A percentile compares a stretch with the other conserved stretches of the same genome.
Evolutionary conservation across 2,113 vertebrate species (phyloP).

Genomic region (Cygnus atratus): DNA sequence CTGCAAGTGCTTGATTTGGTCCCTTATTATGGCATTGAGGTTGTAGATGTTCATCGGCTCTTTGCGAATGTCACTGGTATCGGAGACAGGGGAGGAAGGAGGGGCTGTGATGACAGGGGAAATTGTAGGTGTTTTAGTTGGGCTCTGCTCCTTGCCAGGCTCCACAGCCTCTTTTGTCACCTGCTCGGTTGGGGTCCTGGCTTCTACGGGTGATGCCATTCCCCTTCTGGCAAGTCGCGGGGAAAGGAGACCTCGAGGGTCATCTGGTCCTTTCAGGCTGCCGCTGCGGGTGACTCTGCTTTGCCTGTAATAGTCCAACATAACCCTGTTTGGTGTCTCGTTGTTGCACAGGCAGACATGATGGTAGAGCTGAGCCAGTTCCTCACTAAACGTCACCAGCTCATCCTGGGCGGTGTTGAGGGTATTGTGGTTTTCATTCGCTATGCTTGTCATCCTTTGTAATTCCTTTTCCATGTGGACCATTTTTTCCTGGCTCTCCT

Average conservation of each 20-base stretch:
- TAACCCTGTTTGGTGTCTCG: conserved; percentile 95
- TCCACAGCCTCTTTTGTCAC: conserved; percentile 80
- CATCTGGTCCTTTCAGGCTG: conserved; percentile 91
- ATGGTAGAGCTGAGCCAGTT: conserved; percentile 97
- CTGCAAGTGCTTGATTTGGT: conserved; percentile 98
- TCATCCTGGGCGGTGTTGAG: conserved; percentile 95
- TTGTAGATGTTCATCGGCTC: conserved; percentile 99
- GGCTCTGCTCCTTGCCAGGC: conserved; percentile 81
- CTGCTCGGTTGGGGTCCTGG: conserved; percentile 82
- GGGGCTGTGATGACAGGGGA: conserved; percentile 85
- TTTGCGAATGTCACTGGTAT: conserved; percentile 90
- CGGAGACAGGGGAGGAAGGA: conserved; percentile 85
- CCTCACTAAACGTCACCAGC: conserved; percentile 95
- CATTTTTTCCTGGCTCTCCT: conserved; percentile 86
- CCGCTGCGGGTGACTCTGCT: conserved; percentile 90
- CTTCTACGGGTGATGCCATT: conserved; percentile 75
- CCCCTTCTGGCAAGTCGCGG: conserved; percentile 89
- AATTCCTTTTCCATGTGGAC: conserved; percentile 88
- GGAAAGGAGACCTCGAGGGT: conserved; percentile 89
- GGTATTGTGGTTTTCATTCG: conserved; percentile 89
- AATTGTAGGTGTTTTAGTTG: conserved; percentile 79
- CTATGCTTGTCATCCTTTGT: conserved; percentile 79
- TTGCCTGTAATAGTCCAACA: conserved; percentile 98
- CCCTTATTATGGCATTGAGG: conserved; percentile 96
- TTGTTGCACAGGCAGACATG: conserved; percentile 98